Percentiles rank a stretch among this genome's conserved stretches.
Evolutionary conservation across 2,888 invertebrate genomes (phyloP).

Genomic region (Brenthis hecate): DNA sequence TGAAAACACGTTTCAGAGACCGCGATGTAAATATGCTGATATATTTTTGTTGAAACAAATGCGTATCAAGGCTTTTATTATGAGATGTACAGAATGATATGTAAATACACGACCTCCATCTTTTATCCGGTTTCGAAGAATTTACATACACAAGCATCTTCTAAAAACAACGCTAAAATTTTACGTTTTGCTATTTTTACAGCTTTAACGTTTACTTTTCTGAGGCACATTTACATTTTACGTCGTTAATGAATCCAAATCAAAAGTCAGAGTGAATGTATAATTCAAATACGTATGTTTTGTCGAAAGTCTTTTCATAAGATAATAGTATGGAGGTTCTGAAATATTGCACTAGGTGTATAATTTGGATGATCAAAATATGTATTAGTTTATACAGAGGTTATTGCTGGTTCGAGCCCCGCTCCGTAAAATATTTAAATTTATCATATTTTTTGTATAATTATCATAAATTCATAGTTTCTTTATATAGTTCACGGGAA

Average conservation of each 20-base stretch:
- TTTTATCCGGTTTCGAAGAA: constrained; percentile 34
- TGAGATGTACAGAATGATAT: constrained; percentile 39
- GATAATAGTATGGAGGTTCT: too few species aligned
- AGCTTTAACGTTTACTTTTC: constrained; percentile 3
- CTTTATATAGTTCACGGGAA: too few species aligned
- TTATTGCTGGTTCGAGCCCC: too few species aligned
- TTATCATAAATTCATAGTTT: too few species aligned
- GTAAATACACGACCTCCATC: constrained; percentile 35
- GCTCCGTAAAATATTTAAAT: too few species aligned
- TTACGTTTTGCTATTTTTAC: constrained; percentile 23
- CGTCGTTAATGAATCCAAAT: constrained; percentile 14
- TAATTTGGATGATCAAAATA: too few species aligned
- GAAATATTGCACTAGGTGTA: too few species aligned
- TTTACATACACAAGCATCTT: constrained; percentile 25
- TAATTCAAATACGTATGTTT: not conserved
- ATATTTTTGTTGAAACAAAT: constrained; percentile 36
- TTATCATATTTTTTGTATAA: too few species aligned
- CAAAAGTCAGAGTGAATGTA: not conserved
- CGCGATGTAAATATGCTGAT: constrained; percentile 17
- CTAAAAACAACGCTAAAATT: constrained; percentile 27
- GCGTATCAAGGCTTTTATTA: constrained; percentile 33
- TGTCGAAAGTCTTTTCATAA: too few species aligned
- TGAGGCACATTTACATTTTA: constrained; percentile 1
- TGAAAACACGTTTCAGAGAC: constrained; percentile 6
- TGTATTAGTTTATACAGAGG: too few species aligned